Conservation (phyloP, 2,113 vertebrate species). For the Cariama cristata region DNA sequence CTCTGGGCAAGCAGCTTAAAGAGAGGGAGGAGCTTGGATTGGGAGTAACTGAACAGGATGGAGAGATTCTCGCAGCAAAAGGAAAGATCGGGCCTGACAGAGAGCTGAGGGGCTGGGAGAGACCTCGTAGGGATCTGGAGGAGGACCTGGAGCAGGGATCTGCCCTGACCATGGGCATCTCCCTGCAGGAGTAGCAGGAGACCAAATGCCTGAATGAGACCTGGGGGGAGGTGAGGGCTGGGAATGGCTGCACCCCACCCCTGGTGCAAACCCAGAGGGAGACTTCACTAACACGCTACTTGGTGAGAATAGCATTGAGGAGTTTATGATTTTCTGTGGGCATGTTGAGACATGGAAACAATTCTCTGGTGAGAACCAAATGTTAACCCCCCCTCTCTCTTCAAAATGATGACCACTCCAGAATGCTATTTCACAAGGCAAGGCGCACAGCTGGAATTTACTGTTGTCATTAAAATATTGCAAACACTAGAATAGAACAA, state of each 20-base stretch:
- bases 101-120: neutral
- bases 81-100: neutral
- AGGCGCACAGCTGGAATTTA: neutral
- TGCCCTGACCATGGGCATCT: neutral
- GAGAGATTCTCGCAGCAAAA: neutral
- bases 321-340: neutral
- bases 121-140: neutral
- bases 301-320: fast-evolving
- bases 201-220: neutral
- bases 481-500: neutral
- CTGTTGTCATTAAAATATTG: neutral
- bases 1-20: neutral
- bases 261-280: neutral
- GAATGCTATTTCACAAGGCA: neutral
- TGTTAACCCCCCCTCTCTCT: neutral
- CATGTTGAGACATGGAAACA: fast-evolving
- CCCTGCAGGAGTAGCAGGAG: neutral
- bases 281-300: neutral
- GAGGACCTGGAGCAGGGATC: neutral
- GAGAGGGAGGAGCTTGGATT: neutral
- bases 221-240: neutral
- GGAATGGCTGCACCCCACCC: neutral
- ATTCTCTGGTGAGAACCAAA: neutral
- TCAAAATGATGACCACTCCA: neutral
- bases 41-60: neutral